phyloP scores from a whole-genome alignment of 2,113 vertebrate species.

The Fregetta grallaria region DNA sequence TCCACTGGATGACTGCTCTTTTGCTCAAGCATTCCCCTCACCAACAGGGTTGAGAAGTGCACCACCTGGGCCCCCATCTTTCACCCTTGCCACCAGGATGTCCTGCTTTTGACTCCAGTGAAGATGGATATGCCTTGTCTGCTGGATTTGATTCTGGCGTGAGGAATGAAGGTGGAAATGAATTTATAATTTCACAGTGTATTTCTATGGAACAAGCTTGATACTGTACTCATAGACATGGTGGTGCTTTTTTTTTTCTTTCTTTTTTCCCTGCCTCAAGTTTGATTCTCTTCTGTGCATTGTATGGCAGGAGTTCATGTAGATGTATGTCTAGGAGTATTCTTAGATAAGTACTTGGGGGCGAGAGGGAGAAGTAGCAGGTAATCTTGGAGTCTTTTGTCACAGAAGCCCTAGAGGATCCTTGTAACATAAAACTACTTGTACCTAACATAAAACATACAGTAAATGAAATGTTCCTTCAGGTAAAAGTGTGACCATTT shows the following conservation, averaged over 20 bases:
- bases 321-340: neutral
- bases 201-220: neutral
- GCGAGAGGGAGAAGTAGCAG: neutral
- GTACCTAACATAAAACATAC: neutral
- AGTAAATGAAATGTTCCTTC: constrained; percentile 5
- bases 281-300: neutral
- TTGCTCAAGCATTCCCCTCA: neutral
- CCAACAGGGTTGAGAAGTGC: neutral
- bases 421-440: neutral
- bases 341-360: neutral
- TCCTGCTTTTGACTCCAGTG: neutral
- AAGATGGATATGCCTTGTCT: neutral
- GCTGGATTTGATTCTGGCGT: neutral
- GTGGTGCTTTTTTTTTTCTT: neutral
- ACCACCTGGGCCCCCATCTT: neutral
- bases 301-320: neutral
- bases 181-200: neutral
- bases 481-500: neutral
- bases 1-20: neutral
- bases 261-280: neutral
- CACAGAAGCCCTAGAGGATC: neutral
- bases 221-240: fast-evolving
- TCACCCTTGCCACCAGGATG: neutral
- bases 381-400: neutral
- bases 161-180: neutral